phyloP scores from a whole-genome alignment of 2,113 vertebrate species.

The Tragelaphus strepsiceros region DNA sequence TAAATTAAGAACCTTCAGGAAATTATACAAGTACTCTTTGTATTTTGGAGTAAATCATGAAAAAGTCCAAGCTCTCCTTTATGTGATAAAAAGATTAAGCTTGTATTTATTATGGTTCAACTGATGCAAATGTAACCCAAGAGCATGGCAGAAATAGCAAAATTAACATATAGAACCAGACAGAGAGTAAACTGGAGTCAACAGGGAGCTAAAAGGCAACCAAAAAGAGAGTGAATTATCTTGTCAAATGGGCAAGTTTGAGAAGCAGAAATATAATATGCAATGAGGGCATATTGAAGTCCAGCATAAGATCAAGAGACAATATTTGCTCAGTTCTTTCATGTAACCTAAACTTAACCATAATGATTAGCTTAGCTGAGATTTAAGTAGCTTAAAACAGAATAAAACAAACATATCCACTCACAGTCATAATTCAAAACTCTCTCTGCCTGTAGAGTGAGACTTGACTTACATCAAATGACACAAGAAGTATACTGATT shows the following conservation, averaged over 20 bases:
- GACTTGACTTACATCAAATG: not conserved
- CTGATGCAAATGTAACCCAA: not conserved
- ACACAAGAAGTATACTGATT: not conserved
- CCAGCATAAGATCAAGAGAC: not conserved
- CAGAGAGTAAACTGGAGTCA: not conserved
- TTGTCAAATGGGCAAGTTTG: not conserved
- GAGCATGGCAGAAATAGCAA: not conserved
- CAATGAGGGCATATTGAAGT: not conserved
- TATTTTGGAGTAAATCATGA: not conserved
- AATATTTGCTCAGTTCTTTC: not conserved
- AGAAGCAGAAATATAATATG: not conserved
- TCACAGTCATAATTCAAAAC: not conserved
- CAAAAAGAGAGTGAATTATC: conserved; percentile 8
- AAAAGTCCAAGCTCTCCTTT: not conserved
- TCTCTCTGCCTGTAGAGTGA: not conserved
- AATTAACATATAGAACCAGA: conserved; percentile 1
- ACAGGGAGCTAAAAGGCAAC: not conserved
- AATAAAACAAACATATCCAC: conserved; percentile 36
- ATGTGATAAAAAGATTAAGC: not conserved
- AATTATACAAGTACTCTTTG: not conserved
- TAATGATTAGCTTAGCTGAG: not conserved
- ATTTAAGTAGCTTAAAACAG: not conserved
- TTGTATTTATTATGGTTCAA: not conserved
- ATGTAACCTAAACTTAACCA: not conserved
- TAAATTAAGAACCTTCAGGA: not conserved